These are phyloP conservation scores for Ophion costatus DNA, from an alignment of 2,888 invertebrate genomes.

Conservation along the genomic window DNA sequence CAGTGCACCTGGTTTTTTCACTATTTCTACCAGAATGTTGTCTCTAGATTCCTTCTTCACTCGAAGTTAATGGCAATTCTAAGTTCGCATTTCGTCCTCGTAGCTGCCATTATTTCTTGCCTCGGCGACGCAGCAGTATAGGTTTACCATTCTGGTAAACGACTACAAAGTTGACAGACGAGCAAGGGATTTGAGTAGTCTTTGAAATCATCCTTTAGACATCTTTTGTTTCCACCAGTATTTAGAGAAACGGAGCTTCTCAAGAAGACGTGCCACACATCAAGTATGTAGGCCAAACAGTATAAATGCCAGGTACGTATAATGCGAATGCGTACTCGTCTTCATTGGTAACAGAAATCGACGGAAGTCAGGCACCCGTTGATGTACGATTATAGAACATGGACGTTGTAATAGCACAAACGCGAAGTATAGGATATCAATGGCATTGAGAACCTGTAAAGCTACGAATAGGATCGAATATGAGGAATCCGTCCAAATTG, in stretches of 20 bases:
- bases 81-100: too few relatives aligned
- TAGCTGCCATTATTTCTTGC: too few relatives aligned
- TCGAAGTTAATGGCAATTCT: too few relatives aligned
- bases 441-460: slow-evolving; percentile 35
- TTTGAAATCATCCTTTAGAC: neutral
- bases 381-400: neutral
- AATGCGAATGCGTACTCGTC: slow-evolving; percentile 36
- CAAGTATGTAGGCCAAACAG: slow-evolving; percentile 13
- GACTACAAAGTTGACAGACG: slow-evolving; percentile 26
- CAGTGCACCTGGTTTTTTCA: too few relatives aligned
- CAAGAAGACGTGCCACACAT: slow-evolving; percentile 6
- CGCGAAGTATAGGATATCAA: slow-evolving; percentile 15
- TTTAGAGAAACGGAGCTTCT: slow-evolving; percentile 1
- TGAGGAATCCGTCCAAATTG: slow-evolving; percentile 51
- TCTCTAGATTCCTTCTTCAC: too few relatives aligned
- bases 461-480: slow-evolving; percentile 46
- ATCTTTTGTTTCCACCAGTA: neutral
- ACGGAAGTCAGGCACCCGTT: neutral
- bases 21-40: too few relatives aligned
- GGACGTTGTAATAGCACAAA: neutral
- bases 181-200: slow-evolving; percentile 22
- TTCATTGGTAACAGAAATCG: slow-evolving; percentile 13
- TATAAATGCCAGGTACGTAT: slow-evolving; percentile 18
- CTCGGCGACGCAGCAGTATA: too few relatives aligned
- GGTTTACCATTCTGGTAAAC: slow-evolving; percentile 3